Evolutionary conservation across 1,140 invertebrate genomes (phyloP), one percentile per base, ranked within the genome.

Genomic region (Dreissena polymorpha): DNA sequence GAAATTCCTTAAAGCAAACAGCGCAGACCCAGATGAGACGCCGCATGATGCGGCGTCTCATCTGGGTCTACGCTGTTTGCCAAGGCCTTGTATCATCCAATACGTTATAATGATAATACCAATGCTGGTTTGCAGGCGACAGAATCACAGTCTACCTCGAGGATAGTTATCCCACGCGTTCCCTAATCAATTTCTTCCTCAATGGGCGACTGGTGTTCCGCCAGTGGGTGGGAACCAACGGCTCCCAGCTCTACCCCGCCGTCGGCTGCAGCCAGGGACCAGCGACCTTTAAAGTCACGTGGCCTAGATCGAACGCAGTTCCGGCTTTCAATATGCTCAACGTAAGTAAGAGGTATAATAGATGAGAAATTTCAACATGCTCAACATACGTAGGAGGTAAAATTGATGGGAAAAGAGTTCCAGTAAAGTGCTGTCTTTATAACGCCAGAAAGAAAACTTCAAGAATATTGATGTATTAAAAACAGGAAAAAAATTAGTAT

Each of bases 111-210:
- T 23, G 23, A 63, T 63, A 63, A 63, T n/a, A 21, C 23, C n/a
- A 25, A 8, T 27, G 18, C 16, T 72, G 14, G 13, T 53, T 81
- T 71, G 51, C 71, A 86, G 86, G 79, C 2, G 86, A 86, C 57
- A 50, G 53, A 10, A 72, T 86, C 63, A 86, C 86, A 7, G 81
- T 80, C 55, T 65, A 74, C 12, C 69, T 86, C 53, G 86, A 86
- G 39, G 81, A 80, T 50, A 67, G 55, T 14, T 84, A 79, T 10
- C 73, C 83, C 14, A 71, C 77, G 29, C 65, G 73, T 6, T 81
- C 76, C 49, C 75, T 86, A 5, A 78, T 86, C 14, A 86, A 86
- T 72, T 86, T 86, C 68, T 76, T 86, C 8, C 73, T 79, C 53
- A 86, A 86, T 18, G 79, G 81, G 29, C 67, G 77, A 0, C 72